These are phyloP conservation scores for Glyptemys insculpta DNA, from an alignment of 2,797 vertebrate species.

Conservation along the genomic window DNA sequence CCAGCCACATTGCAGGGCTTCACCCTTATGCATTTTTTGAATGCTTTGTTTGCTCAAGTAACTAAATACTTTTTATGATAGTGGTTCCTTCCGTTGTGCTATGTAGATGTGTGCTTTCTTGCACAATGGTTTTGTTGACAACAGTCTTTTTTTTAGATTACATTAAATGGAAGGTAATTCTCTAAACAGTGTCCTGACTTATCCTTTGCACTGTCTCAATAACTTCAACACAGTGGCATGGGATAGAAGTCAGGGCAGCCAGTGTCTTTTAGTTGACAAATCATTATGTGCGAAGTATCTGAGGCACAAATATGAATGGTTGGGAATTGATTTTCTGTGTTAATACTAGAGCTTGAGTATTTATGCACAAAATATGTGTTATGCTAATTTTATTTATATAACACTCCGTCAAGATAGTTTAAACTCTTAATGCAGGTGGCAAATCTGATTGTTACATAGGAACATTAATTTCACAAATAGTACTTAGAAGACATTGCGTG, in stretches of 20 bases:
- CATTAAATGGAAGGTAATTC: not conserved
- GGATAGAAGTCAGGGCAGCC: not conserved
- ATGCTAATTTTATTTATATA: not conserved
- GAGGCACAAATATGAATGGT: constrained; percentile 27
- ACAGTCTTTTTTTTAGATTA: constrained; percentile 26
- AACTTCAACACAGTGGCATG: not conserved
- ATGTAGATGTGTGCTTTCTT: not conserved
- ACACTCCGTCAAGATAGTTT: not conserved
- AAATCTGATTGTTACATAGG: not conserved
- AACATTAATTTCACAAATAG: not conserved
- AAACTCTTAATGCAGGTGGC: not conserved
- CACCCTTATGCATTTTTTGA: constrained; percentile 14
- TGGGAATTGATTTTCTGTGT: constrained; percentile 30
- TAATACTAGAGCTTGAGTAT: constrained; percentile 25
- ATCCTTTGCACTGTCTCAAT: not conserved
- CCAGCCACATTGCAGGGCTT: constrained; percentile 19
- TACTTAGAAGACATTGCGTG: not conserved
- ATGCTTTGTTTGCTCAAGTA: constrained; percentile 54
- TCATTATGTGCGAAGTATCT: not conserved
- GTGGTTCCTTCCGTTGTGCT: constrained; percentile 51
- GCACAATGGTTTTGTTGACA: constrained; percentile 23
- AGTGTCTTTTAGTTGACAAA: not conserved
- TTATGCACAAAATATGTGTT: not conserved
- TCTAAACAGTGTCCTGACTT: not conserved
- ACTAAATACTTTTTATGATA: constrained; percentile 34